phyloP scores from a whole-genome alignment of 2,797 vertebrate species.

The Tachyglossus aculeatus region DNA sequence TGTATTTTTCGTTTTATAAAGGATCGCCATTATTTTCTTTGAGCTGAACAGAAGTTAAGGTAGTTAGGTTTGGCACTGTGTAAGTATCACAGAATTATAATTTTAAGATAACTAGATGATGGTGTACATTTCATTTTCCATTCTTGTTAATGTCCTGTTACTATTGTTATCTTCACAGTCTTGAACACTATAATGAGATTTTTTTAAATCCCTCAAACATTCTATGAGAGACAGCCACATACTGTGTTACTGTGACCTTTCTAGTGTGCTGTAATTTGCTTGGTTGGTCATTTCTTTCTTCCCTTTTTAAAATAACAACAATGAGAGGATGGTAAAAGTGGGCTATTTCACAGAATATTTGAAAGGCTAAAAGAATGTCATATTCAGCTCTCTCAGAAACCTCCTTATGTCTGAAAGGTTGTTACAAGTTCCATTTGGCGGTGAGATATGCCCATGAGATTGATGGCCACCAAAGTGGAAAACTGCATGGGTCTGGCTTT shows the following conservation, averaged over 20 bases:
- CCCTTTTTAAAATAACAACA: background rate
- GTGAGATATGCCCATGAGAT: background rate
- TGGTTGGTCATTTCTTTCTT: background rate
- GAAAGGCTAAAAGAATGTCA: accelerated
- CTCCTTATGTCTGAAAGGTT: background rate
- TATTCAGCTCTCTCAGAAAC: accelerated
- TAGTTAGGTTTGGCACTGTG: accelerated
- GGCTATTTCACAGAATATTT: accelerated
- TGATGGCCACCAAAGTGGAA: background rate
- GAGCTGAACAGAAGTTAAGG: background rate
- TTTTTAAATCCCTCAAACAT: background rate
- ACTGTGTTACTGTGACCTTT: constrained; percentile 14
- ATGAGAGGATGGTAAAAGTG: accelerated
- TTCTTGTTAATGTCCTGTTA: background rate
- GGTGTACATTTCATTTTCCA: background rate
- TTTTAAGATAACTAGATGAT: background rate
- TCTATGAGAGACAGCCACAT: background rate
- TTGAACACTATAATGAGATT: background rate
- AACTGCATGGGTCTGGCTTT: background rate
- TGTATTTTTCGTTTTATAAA: too few species aligned
- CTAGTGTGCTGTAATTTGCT: accelerated
- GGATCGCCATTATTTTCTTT: background rate
- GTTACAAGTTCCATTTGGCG: background rate
- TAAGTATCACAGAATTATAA: background rate
- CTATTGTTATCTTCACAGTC: background rate